Conservation (phyloP, 2,113 vertebrate species). For the Sinocyclocheilus grahami region DNA sequence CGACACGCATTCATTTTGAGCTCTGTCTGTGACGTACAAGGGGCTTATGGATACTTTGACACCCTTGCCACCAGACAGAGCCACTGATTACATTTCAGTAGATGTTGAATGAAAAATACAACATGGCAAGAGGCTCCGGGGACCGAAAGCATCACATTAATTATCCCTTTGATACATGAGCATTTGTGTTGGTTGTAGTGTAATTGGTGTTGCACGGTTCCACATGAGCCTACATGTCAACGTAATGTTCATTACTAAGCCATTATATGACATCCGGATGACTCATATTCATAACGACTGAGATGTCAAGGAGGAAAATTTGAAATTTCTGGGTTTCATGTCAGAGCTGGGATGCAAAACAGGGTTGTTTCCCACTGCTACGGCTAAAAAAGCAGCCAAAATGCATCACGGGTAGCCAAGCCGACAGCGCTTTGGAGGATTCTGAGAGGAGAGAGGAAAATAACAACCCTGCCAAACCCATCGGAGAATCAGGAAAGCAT, state of each 20-base stretch:
- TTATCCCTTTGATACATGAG: conserved; percentile 31
- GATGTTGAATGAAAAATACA: conserved; percentile 23
- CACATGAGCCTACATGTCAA: conserved; percentile 20
- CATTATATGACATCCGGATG: conserved; percentile 7
- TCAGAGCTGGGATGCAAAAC: background rate
- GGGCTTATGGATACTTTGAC: conserved; percentile 22
- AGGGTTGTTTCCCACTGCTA: background rate
- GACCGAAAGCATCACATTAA: conserved; percentile 16
- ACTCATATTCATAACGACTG: background rate
- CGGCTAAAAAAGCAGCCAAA: conserved; percentile 16
- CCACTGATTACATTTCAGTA: conserved; percentile 25
- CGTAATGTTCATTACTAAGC: conserved; percentile 2
- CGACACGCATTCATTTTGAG: background rate
- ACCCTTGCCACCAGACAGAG: conserved; percentile 2
- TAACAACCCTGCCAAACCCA: conserved; percentile 14
- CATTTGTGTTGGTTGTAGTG: conserved; percentile 29
- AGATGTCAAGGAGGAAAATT: background rate
- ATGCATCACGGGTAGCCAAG: conserved; percentile 29
- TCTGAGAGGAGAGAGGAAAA: conserved; percentile 15
- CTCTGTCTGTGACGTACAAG: background rate
- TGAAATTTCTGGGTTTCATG: background rate
- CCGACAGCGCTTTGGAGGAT: conserved; percentile 5
- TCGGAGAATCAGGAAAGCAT: conserved; percentile 28
- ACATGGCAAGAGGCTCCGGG: conserved; percentile 25
- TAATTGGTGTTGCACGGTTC: conserved; percentile 37